Conservation (phyloP, 2,888 invertebrate species). For the Ormyrus pomaceus region DNA sequence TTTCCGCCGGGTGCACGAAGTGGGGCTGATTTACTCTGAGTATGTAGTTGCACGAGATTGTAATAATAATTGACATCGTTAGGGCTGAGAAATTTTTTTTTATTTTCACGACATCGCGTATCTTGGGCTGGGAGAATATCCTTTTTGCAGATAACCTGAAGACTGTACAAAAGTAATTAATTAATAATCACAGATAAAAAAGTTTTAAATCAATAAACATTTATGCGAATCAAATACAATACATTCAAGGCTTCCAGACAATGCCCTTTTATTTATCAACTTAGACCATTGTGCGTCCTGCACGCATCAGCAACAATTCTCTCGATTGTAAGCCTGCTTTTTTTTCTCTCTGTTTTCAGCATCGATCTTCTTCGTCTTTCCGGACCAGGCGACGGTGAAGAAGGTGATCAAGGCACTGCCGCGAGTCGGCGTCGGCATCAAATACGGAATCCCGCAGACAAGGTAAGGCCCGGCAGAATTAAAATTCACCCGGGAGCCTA, state of each 20-base stretch:
- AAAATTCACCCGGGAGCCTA: conserved; percentile 33
- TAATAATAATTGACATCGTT: background rate
- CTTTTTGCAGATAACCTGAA: too few relatives aligned
- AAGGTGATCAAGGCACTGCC: conserved; percentile 98
- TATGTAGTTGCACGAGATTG: background rate
- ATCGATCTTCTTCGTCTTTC: conserved; percentile 99
- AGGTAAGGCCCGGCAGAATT: conserved; percentile 79
- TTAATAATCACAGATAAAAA: too few relatives aligned
- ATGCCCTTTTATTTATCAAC: too few relatives aligned
- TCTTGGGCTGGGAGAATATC: too few relatives aligned
- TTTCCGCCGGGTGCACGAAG: background rate
- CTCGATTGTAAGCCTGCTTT: background rate
- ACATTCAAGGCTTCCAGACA: too few relatives aligned
- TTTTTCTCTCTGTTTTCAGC: conserved; percentile 81
- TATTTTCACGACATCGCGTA: background rate
- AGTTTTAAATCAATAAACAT: background rate
- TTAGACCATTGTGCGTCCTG: too few relatives aligned
- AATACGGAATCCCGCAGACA: conserved; percentile 99
- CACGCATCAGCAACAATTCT: too few relatives aligned
- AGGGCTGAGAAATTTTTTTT: background rate
- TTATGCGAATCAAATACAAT: background rate
- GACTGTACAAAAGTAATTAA: too few relatives aligned
- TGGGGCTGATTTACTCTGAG: background rate
- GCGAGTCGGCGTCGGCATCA: conserved; percentile 98
- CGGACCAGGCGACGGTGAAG: conserved; percentile 97